Conservation (phyloP, 2,113 vertebrate species). For the Gadus chalcogrammus region DNA sequence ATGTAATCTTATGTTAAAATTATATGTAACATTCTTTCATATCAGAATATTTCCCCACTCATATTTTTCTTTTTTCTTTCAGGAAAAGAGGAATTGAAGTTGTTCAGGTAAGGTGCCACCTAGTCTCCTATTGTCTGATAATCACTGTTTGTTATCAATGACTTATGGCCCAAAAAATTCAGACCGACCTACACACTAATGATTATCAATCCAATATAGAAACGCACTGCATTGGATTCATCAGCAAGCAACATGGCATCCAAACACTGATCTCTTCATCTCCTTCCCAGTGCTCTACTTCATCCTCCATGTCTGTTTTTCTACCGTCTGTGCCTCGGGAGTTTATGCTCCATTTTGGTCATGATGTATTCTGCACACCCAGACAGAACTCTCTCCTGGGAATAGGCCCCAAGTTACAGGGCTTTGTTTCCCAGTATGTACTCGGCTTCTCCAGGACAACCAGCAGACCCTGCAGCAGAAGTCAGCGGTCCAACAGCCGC, state of each 20-base stretch:
- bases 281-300: too few species aligned
- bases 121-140: too few species aligned
- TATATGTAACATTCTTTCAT: neutral
- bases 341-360: neutral
- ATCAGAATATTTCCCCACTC: neutral
- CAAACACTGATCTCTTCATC: too few species aligned
- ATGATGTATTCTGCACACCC: constrained; percentile 43
- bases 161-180: too few species aligned
- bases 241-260: neutral
- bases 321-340: constrained; percentile 9
- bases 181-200: too few species aligned
- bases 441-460: constrained; percentile 40
- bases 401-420: constrained; percentile 66
- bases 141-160: too few species aligned
- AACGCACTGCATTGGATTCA: too few species aligned
- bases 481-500: constrained; percentile 16
- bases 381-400: constrained; percentile 64
- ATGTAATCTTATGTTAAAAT: too few species aligned
- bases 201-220: too few species aligned
- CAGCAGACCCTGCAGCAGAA: constrained; percentile 44
- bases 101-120: constrained; percentile 83
- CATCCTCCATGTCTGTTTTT: neutral
- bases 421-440: constrained; percentile 59
- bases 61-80: constrained; percentile 56
- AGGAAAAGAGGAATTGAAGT: constrained; percentile 98